phyloP scores from a whole-genome alignment of 1,140 invertebrate genomes.

The Ceratosolen fusciceps region DNA sequence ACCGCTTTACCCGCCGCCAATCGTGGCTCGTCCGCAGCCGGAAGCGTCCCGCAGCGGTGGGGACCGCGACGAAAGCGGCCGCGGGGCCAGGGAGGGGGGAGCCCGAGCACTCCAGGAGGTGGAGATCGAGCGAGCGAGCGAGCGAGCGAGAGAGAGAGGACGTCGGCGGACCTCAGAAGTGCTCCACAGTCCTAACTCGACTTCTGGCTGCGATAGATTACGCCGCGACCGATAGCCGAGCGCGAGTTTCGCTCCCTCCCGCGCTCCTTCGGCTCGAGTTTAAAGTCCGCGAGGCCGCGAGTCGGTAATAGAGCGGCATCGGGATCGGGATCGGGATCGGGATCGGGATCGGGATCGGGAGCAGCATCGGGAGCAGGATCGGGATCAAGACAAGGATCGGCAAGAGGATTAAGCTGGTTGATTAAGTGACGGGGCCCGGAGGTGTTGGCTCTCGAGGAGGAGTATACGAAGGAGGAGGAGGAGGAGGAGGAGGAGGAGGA shows the following conservation, averaged over 20 bases:
- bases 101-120: background rate
- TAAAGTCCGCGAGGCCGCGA: background rate
- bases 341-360: background rate
- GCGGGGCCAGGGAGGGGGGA: background rate
- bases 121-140: background rate
- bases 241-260: conserved; percentile 13
- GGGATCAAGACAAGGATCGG: background rate
- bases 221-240: conserved; percentile 57
- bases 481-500: too few relatives aligned
- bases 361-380: background rate
- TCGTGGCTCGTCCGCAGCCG: background rate
- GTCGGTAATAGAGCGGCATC: background rate
- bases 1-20: too few relatives aligned
- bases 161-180: conserved; percentile 37
- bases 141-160: conserved; percentile 24
- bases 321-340: background rate
- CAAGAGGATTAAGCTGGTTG: background rate
- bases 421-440: too few relatives aligned
- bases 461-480: too few relatives aligned
- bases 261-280: background rate
- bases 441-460: too few relatives aligned
- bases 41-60: conserved; percentile 21
- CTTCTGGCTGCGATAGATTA: conserved; percentile 69
- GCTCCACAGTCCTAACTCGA: conserved; percentile 69
- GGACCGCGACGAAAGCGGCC: background rate